Conservation (phyloP, 2,888 invertebrate genomes). For the Torymus tubicola region DNA sequence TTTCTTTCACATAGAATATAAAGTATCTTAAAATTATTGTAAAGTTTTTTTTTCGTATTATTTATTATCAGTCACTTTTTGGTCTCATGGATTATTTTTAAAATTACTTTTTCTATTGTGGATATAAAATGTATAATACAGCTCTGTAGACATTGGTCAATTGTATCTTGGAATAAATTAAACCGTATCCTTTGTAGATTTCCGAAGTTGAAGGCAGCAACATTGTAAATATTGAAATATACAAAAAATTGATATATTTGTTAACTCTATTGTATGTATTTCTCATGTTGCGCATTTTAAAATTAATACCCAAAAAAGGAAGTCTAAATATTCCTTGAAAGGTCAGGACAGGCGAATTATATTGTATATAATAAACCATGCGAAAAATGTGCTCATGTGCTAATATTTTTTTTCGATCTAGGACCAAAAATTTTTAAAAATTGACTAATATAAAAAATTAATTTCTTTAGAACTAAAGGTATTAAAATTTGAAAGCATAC, state of each 20-base stretch:
- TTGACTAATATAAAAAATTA: conserved; percentile 14
- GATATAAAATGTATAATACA: conserved; percentile 37
- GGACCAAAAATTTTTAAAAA: conserved; percentile 36
- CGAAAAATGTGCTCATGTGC: conserved; percentile 27
- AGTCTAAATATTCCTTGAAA: conserved; percentile 49
- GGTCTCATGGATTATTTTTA: conserved; percentile 46
- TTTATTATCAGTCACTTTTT: conserved; percentile 42
- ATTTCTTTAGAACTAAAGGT: conserved; percentile 16
- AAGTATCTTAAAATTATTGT: conserved; percentile 38
- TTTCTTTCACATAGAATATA: conserved; percentile 32
- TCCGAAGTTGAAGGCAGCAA: conserved; percentile 53
- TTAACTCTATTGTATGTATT: conserved; percentile 56
- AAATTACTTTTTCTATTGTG: conserved; percentile 32
- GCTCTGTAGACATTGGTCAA: conserved; percentile 38
- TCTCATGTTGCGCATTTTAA: conserved; percentile 54
- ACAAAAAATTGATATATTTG: conserved; percentile 62
- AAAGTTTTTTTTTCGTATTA: conserved; percentile 40
- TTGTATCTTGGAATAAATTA: conserved; percentile 34
- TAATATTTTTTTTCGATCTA: conserved; percentile 41
- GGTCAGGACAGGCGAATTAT: conserved; percentile 45
- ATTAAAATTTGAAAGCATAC: conserved; percentile 26
- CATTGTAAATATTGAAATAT: conserved; percentile 62
- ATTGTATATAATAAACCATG: conserved; percentile 46
- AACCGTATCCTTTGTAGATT: conserved; percentile 47
- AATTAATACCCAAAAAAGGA: conserved; percentile 51